Evolutionary conservation across 2,113 vertebrate genomes (phyloP).

Genomic region (Stegastes partitus): DNA sequence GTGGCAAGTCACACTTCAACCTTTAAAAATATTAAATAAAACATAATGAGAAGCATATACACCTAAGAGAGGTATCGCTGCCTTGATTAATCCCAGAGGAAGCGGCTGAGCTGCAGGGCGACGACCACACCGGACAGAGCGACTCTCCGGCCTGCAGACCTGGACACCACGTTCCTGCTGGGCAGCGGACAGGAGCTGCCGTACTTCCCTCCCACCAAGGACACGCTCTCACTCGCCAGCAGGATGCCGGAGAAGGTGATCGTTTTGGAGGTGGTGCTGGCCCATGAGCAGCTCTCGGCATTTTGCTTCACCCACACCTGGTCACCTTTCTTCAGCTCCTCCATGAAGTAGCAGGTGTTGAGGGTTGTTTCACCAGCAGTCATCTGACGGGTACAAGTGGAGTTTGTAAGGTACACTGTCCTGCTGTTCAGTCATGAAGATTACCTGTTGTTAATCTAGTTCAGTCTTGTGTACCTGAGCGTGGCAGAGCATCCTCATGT

Average conservation of each 20-base stretch:
- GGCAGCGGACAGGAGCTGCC: conserved; percentile 12
- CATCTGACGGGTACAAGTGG: conserved; percentile 10
- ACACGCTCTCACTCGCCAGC: conserved; percentile 15
- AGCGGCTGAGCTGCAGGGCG: neutral
- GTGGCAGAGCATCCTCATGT: neutral
- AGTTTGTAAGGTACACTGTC: neutral
- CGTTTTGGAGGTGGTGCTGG: conserved; percentile 26
- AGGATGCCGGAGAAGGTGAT: conserved; percentile 56
- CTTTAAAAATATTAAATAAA: neutral
- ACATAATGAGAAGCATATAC: neutral
- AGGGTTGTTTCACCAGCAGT: conserved; percentile 27
- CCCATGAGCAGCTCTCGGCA: conserved; percentile 27
- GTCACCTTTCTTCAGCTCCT: conserved; percentile 20
- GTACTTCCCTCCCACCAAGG: conserved; percentile 14
- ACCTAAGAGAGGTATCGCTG: neutral
- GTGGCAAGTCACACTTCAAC: too few relatives aligned
- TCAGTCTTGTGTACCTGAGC: conserved; percentile 29
- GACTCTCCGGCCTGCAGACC: neutral
- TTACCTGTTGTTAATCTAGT: too few relatives aligned
- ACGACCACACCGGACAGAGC: neutral
- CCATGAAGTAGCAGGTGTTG: conserved; percentile 49
- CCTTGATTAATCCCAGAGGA: conserved; percentile 5
- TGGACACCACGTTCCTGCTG: neutral
- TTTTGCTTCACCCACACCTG: conserved; percentile 32
- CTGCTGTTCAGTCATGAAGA: too few relatives aligned